These are phyloP conservation scores for Temnothorax unifasciatus DNA, from an alignment of 2,888 invertebrate species.

Conservation along the genomic window DNA sequence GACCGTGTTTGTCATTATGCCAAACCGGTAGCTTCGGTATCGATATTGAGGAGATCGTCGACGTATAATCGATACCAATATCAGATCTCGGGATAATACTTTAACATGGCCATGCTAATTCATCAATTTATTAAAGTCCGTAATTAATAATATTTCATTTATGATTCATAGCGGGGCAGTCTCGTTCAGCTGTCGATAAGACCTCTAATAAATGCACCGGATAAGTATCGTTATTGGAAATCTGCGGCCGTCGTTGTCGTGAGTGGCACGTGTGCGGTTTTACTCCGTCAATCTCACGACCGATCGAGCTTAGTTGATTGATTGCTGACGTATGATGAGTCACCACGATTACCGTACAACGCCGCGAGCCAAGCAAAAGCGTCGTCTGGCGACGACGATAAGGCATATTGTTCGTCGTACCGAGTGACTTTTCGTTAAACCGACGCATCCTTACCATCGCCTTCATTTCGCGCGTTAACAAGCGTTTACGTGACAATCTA, in stretches of 20 bases:
- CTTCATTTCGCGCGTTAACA: conserved; percentile 53
- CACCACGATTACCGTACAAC: conserved; percentile 71
- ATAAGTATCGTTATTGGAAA: conserved; percentile 67
- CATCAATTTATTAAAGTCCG: conserved; percentile 35
- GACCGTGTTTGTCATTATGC: conserved; percentile 14
- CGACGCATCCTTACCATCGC: conserved; percentile 35
- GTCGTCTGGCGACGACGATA: conserved; percentile 66
- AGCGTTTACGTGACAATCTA: conserved; percentile 60
- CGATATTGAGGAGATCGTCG: not conserved
- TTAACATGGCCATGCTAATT: conserved; percentile 37
- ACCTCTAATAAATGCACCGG: conserved; percentile 65
- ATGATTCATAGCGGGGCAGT: conserved; percentile 38
- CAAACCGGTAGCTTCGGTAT: not conserved
- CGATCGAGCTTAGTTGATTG: conserved; percentile 76
- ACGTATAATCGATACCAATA: not conserved
- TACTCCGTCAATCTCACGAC: conserved; percentile 67
- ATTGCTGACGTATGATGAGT: conserved; percentile 77
- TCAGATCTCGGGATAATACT: conserved; percentile 24
- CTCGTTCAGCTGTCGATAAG: conserved; percentile 54
- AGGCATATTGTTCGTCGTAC: conserved; percentile 65
- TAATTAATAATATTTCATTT: conserved; percentile 53
- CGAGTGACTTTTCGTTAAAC: conserved; percentile 63
- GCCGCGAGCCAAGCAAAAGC: conserved; percentile 9
- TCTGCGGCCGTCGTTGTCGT: conserved; percentile 56
- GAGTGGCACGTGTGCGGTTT: conserved; percentile 67